Conservation (phyloP, 2,113 vertebrate genomes). For the Telmatochromis sp. region DNA sequence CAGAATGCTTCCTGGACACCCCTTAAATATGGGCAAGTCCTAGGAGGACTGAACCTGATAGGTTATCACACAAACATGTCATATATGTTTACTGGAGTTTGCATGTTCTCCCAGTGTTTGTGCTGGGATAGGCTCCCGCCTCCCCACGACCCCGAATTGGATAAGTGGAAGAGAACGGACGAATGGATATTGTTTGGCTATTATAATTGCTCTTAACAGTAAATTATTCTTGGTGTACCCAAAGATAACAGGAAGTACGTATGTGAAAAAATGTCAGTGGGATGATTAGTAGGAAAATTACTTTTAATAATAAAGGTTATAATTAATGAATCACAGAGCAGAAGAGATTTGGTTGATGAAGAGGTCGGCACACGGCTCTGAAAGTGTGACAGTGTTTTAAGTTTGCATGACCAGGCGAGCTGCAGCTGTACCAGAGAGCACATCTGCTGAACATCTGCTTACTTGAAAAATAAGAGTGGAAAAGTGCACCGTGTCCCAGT, state of each 20-base stretch:
- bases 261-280: not conserved
- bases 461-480: not conserved
- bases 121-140: not conserved
- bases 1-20: not conserved
- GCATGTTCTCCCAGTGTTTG: not conserved
- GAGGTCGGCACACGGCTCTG: not conserved
- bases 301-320: not conserved
- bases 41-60: not conserved
- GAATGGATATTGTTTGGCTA: not conserved
- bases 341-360: not conserved
- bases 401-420: not conserved
- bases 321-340: not conserved
- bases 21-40: not conserved
- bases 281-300: not conserved
- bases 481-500: not conserved
- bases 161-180: fast-evolving
- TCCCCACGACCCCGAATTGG: not conserved
- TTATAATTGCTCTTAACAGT: not conserved
- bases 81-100: not conserved
- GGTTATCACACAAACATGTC: not conserved
- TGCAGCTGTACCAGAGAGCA: not conserved
- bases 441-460: not conserved
- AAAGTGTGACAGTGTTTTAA: not conserved
- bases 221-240: not conserved
- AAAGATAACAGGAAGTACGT: not conserved